Percentiles rank a stretch among this genome's conserved stretches.
phyloP scores from a whole-genome alignment of 2,888 invertebrate genomes.

The Cryptocheilus praepositus region DNA sequence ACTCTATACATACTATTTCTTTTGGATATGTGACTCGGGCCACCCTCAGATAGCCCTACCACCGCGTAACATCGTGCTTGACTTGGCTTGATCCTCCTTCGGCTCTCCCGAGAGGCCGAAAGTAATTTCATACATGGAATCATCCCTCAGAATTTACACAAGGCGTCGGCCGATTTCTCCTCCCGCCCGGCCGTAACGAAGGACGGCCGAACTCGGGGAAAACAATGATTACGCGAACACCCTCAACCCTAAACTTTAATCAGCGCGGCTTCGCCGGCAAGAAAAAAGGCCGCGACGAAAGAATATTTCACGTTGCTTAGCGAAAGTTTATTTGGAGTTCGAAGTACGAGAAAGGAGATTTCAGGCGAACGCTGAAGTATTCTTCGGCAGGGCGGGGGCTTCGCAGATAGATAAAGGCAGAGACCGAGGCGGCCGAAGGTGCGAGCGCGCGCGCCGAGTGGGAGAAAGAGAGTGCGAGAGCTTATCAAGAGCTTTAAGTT shows the following conservation, averaged over 20 bases:
- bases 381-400: background rate
- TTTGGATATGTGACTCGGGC: slow-evolving; percentile 61
- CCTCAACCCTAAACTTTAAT: too few species aligned
- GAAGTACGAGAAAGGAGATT: too few species aligned
- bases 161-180: background rate
- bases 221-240: too few species aligned
- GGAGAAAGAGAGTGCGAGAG: slow-evolving; percentile 52
- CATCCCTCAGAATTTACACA: slow-evolving; percentile 34
- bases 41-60: slow-evolving; percentile 45
- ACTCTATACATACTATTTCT: slow-evolving; percentile 59
- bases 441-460: slow-evolving; percentile 21
- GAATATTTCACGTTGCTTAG: too few species aligned
- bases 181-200: too few species aligned
- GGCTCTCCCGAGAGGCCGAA: slow-evolving; percentile 38
- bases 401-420: slow-evolving; percentile 22
- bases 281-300: too few species aligned
- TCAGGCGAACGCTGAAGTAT: slow-evolving; percentile 8
- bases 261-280: too few species aligned
- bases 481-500: slow-evolving; percentile 72
- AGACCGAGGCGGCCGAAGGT: slow-evolving; percentile 5
- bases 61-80: slow-evolving; percentile 41
- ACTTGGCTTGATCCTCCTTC: slow-evolving; percentile 52
- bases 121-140: slow-evolving; percentile 52
- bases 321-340: too few species aligned
- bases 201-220: too few species aligned